Percentiles rank a stretch among this genome's conserved stretches.
Conservation (phyloP, 2,888 invertebrate genomes). For the Leptopterna dolabrata region DNA sequence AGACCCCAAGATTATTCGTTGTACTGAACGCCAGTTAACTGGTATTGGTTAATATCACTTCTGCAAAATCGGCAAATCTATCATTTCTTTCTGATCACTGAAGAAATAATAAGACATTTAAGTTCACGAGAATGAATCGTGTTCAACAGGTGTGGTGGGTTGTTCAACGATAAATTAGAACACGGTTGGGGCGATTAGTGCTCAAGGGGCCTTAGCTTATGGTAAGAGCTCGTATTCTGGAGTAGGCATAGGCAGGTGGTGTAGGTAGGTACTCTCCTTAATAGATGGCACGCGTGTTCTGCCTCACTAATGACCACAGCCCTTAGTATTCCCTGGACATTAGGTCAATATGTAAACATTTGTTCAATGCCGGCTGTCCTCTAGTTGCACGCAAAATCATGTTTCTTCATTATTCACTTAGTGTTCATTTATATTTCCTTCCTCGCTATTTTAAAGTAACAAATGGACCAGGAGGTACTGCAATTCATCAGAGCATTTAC, state of each 20-base stretch:
- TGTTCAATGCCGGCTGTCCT: neutral
- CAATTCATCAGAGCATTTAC: too few relatives aligned
- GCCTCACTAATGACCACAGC: neutral
- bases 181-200: neutral
- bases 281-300: slow-evolving; percentile 14
- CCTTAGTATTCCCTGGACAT: neutral
- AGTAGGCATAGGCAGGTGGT: too few relatives aligned
- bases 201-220: neutral
- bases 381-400: neutral
- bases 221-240: slow-evolving; percentile 18
- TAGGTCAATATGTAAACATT: neutral
- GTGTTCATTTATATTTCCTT: too few relatives aligned
- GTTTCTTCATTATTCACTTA: neutral
- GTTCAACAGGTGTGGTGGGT: neutral
- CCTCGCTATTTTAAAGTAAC: too few relatives aligned
- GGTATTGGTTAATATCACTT: too few relatives aligned
- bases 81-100: too few relatives aligned
- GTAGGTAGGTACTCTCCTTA: neutral
- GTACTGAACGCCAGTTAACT: too few relatives aligned
- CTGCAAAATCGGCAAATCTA: too few relatives aligned
- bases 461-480: too few relatives aligned
- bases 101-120: too few relatives aligned
- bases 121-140: too few relatives aligned
- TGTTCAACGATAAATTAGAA: neutral
- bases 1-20: too few relatives aligned